These are phyloP conservation scores for Drosophila mettleri DNA, from an alignment of 2,888 invertebrate species.

Conservation along the genomic window DNA sequence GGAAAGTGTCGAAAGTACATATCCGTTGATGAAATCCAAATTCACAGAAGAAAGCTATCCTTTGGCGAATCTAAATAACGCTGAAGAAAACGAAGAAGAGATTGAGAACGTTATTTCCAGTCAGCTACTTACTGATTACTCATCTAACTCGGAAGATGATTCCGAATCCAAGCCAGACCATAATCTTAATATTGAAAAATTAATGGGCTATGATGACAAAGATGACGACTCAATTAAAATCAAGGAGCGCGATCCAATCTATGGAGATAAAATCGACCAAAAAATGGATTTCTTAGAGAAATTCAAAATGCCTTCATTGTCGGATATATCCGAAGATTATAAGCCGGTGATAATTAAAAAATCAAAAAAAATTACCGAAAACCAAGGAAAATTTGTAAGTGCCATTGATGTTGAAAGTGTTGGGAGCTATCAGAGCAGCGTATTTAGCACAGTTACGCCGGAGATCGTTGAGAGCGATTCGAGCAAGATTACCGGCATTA, in stretches of 20 bases:
- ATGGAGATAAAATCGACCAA: neutral
- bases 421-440: neutral
- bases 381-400: conserved; percentile 43
- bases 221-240: neutral
- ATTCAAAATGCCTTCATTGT: neutral
- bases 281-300: neutral
- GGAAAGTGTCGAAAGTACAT: too few species aligned
- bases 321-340: conserved; percentile 52
- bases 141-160: neutral
- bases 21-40: too few species aligned
- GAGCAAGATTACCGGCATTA: fast-evolving
- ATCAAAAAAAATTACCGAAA: fast-evolving
- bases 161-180: fast-evolving
- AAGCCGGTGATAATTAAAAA: neutral
- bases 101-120: neutral
- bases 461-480: neutral
- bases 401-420: conserved; percentile 7
- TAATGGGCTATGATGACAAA: neutral
- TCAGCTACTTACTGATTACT: too few species aligned
- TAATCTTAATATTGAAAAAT: neutral
- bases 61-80: neutral
- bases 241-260: neutral
- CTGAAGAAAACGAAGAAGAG: neutral
- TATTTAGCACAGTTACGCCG: neutral
- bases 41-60: too few species aligned